Evolutionary conservation across 2,113 vertebrate species (phyloP).

Genomic region (Myxocyprinus asiaticus): DNA sequence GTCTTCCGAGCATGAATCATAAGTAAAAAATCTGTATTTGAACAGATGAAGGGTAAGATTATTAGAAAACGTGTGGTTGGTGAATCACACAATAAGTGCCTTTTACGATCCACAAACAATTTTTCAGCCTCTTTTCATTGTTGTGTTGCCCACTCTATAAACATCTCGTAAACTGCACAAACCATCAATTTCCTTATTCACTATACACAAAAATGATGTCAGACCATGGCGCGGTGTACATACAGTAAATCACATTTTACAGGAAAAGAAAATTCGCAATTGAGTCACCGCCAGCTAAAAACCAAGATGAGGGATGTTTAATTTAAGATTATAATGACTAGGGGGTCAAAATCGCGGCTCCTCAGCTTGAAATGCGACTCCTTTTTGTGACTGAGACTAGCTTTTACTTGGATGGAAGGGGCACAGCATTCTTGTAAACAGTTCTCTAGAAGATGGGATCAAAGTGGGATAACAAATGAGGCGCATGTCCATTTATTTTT

Average conservation of each 20-base stretch:
- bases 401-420: conserved; percentile 32
- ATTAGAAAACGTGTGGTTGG: neutral
- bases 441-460: conserved; percentile 49
- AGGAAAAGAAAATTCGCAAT: conserved; percentile 26
- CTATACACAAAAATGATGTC: conserved; percentile 25
- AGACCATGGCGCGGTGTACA: neutral
- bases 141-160: conserved; percentile 7
- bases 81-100: neutral
- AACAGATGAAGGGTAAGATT: no score
- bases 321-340: conserved; percentile 27
- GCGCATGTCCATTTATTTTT: conserved; percentile 76
- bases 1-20: no score
- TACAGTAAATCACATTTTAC: conserved; percentile 37
- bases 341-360: neutral
- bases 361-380: conserved; percentile 16
- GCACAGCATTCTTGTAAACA: conserved; percentile 48
- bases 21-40: no score
- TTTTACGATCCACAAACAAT: conserved; percentile 26
- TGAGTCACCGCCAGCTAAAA: neutral
- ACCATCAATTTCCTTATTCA: conserved; percentile 36
- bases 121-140: conserved; percentile 2
- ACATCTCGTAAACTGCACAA: conserved; percentile 9
- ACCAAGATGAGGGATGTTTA: neutral
- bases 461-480: conserved; percentile 69
- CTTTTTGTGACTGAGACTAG: conserved; percentile 16